phyloP scores from a whole-genome alignment of 1,140 invertebrate species.

The Euborellia annulipes region DNA sequence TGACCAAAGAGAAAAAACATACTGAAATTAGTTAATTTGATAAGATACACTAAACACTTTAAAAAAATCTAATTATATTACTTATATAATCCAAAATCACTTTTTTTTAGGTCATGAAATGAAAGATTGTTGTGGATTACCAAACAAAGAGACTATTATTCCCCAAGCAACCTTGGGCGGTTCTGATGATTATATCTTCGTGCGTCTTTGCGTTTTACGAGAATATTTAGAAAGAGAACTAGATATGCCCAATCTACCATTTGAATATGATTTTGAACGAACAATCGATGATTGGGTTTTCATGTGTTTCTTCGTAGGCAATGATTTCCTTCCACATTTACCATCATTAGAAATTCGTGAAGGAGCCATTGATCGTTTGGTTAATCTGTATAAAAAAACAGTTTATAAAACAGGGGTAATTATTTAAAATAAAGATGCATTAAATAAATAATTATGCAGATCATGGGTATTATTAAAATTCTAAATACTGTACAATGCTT shows the following conservation, averaged over 20 bases:
- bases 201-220: constrained; percentile 76
- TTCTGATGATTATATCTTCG: constrained; percentile 76
- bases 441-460: too few species aligned
- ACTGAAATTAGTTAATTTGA: background rate
- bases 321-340: constrained; percentile 97
- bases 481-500: too few species aligned
- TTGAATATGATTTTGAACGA: constrained; percentile 76
- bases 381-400: constrained; percentile 87
- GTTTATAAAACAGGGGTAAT: constrained; percentile 83
- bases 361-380: constrained; percentile 88
- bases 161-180: constrained; percentile 39
- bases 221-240: constrained; percentile 92
- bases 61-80: constrained; percentile 9
- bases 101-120: constrained; percentile 68
- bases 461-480: too few species aligned
- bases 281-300: constrained; percentile 98
- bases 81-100: too few species aligned
- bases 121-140: constrained; percentile 76
- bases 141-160: constrained; percentile 26
- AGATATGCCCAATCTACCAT: constrained; percentile 84
- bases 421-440: too few species aligned
- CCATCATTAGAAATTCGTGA: constrained; percentile 97
- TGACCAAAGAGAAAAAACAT: background rate
- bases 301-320: constrained; percentile 99
- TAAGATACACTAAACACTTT: background rate